Percentiles rank a stretch among this genome's conserved stretches.
Conservation (phyloP, 2,113 vertebrate species). For the Lampris incognitus region DNA sequence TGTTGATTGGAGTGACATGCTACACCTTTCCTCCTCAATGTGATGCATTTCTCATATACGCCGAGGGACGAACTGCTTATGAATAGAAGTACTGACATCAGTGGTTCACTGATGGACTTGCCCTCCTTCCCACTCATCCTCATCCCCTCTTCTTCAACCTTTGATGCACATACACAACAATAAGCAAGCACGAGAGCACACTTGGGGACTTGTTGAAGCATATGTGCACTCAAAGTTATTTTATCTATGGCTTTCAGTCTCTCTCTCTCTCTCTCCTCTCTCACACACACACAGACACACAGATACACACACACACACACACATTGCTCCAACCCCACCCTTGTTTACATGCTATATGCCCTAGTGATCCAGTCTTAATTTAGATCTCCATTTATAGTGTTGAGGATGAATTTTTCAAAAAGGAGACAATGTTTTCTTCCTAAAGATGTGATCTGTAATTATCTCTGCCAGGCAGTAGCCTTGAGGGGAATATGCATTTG, state of each 20-base stretch:
- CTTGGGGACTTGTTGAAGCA: not conserved
- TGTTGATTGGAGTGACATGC: slow-evolving; percentile 58
- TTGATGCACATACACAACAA: not conserved
- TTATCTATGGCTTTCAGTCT: not conserved
- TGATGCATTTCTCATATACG: slow-evolving; percentile 11
- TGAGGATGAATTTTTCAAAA: slow-evolving; percentile 69
- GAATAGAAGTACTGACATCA: slow-evolving; percentile 8
- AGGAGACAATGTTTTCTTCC: slow-evolving; percentile 22
- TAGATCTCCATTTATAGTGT: slow-evolving; percentile 65
- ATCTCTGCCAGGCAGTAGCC: too few relatives aligned
- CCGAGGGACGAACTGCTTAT: slow-evolving; percentile 24
- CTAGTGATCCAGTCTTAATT: slow-evolving; percentile 38
- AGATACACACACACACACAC: slow-evolving; percentile 9
- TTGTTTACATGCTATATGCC: slow-evolving; percentile 57
- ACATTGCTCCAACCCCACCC: slow-evolving; percentile 6
- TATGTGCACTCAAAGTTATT: not conserved
- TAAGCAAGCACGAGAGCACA: not conserved
- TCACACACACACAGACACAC: not conserved
- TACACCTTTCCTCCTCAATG: slow-evolving; percentile 40
- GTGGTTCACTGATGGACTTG: not conserved
- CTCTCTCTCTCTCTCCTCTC: slow-evolving; percentile 15
- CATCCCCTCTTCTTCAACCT: slow-evolving; percentile 3
- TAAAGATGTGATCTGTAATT: too few relatives aligned
- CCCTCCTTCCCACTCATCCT: slow-evolving; percentile 26
- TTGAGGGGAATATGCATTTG: too few relatives aligned